Percentiles rank a stretch among this genome's conserved stretches.
Evolutionary conservation across 2,113 vertebrate genomes (phyloP).

Genomic region (Sebastes fasciatus): DNA sequence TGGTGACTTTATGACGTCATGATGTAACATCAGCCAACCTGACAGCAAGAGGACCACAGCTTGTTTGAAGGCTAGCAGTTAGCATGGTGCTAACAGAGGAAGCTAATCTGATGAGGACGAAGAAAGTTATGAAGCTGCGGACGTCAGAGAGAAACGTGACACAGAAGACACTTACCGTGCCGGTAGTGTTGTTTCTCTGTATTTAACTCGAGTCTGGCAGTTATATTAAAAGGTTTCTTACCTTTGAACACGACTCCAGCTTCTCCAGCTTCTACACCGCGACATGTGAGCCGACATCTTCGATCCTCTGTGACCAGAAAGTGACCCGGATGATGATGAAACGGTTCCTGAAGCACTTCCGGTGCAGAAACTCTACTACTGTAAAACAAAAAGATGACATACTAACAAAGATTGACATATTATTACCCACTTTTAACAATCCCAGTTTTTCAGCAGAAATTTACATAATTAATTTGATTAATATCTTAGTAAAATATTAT

Average conservation of each 20-base stretch:
- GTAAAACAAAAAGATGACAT: too few species aligned
- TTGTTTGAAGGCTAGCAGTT: constrained; percentile 14
- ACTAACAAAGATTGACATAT: too few species aligned
- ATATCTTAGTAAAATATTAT: too few species aligned
- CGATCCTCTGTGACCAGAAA: constrained; percentile 49
- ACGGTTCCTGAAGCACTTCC: constrained; percentile 41
- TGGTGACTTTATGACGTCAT: background rate
- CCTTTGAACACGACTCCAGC: constrained; percentile 85
- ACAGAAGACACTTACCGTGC: accelerated
- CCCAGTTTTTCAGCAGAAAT: too few species aligned
- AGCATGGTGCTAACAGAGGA: constrained; percentile 38
- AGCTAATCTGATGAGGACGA: constrained; percentile 31
- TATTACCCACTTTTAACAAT: too few species aligned
- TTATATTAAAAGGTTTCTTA: too few species aligned
- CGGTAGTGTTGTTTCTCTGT: accelerated
- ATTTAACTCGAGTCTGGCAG: background rate
- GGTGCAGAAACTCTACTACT: background rate
- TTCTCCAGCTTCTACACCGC: constrained; percentile 80
- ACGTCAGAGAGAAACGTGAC: background rate
- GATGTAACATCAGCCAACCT: constrained; percentile 10
- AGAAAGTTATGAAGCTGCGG: background rate
- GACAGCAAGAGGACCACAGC: background rate
- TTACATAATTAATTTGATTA: too few species aligned
- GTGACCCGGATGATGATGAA: constrained; percentile 67
- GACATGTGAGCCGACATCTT: constrained; percentile 90